A percentile compares a stretch with the other conserved stretches of the same genome.
Evolutionary conservation across 1,140 invertebrate species (phyloP).

Genomic region (Diorhabda elongata): DNA sequence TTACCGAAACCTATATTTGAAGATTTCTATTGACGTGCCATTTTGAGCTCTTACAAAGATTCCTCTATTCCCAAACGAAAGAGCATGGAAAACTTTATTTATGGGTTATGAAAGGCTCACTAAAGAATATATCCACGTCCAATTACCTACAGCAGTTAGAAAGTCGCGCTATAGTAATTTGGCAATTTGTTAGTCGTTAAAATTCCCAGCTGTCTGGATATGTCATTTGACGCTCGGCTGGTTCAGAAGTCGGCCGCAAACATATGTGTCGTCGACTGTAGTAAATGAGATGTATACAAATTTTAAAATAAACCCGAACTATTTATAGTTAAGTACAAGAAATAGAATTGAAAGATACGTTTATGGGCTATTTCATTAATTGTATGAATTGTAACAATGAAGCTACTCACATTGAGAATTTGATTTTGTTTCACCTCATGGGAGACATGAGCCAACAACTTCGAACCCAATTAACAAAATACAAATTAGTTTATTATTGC

Average conservation of each 20-base stretch:
- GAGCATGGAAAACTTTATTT: constrained; percentile 14
- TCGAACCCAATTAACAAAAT: too few species aligned
- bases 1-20: too few species aligned
- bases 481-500: too few species aligned
- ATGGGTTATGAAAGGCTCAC: constrained; percentile 19
- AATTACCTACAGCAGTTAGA: constrained; percentile 46
- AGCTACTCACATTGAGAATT: too few species aligned
- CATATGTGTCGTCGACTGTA: constrained; percentile 44
- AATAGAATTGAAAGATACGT: not conserved
- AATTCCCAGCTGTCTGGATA: constrained; percentile 48
- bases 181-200: constrained; percentile 51
- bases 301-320: constrained; percentile 21
- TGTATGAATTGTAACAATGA: too few species aligned
- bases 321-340: constrained; percentile 15
- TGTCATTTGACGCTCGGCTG: constrained; percentile 48
- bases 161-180: constrained; percentile 44
- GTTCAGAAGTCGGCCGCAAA: constrained; percentile 46
- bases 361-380: not conserved
- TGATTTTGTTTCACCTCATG: too few species aligned
- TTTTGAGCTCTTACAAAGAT: too few species aligned
- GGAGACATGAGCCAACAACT: too few species aligned
- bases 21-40: too few species aligned
- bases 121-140: constrained; percentile 46
- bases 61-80: too few species aligned
- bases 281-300: constrained; percentile 41